Conservation (phyloP, 92 coral and sea anemone genomes). For the Epizoanthus stellaris region DNA sequence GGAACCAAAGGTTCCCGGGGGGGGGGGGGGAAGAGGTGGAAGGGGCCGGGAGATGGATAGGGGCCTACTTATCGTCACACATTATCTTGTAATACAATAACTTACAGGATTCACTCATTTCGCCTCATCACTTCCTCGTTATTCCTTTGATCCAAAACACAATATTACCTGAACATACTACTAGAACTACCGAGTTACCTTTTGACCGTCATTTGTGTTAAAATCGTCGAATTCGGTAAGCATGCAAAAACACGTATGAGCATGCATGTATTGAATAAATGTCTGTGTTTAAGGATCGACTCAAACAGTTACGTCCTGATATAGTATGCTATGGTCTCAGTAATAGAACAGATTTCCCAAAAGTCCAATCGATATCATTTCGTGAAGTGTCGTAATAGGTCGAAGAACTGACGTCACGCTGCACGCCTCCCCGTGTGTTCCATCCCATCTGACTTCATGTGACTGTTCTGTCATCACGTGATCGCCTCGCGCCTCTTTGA, state of each 20-base stretch:
- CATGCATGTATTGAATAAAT: no score
- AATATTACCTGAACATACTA: neutral
- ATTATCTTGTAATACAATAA: neutral
- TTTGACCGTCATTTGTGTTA: no score
- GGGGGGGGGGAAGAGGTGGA: neutral
- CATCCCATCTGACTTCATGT: neutral
- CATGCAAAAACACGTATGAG: no score
- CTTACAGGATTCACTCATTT: slow-evolving; percentile 10
- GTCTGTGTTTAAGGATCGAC: no score
- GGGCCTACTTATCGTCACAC: neutral
- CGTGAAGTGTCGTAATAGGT: neutral
- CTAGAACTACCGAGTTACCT: no score
- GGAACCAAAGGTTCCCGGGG: neutral
- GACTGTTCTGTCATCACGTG: neutral
- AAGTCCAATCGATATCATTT: neutral
- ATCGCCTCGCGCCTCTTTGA: neutral
- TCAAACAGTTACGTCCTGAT: no score
- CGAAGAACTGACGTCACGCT: slow-evolving; percentile 18
- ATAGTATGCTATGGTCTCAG: neutral
- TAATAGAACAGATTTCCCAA: neutral
- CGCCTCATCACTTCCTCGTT: slow-evolving; percentile 45
- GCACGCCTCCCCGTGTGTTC: slow-evolving; percentile 13
- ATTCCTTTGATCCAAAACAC: neutral
- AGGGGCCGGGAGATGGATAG: neutral
- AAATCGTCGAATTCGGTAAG: no score